Evolutionary conservation across 2,113 vertebrate species (phyloP), one percentile per base, ranked within the genome.

Genomic region (Oncorhynchus tshawytscha): DNA sequence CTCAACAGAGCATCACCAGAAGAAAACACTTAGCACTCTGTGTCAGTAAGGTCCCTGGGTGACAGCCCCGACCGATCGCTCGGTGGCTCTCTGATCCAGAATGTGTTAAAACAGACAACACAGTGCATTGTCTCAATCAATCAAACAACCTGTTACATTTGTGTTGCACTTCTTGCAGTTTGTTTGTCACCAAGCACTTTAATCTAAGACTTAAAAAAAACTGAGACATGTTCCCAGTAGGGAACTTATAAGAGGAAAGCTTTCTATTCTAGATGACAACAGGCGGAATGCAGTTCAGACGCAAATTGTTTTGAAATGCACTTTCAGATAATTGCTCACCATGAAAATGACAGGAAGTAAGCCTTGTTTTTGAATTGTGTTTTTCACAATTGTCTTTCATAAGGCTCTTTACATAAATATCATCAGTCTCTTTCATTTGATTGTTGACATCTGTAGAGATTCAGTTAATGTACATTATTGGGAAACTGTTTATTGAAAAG

Each of bases 311-410:
- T 65, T 60, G 22, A 65, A 73, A 73, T 73, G 72, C 59, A 64
- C 18, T 73, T 73, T 59, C 34, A 66, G 31, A 49, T 73, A 65
- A 73, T 73, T 24, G 57, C 24, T 27, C 29, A 31, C 49, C 34
- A 74, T 49, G 34, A 74, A 6, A 67, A 66, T 68, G 15, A 16
- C 39, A 45, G 39, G 39, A 45, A 45, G 39, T 45, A 45, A 45
- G 9, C 39, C 31, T 60, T 39, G 22, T 74, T 74, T 79, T 79
- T 79, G 70, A 74, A 13, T 60, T 54, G 22, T 74, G 69, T 79
- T 70, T 67, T 67, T 67, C 66, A 54, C 51, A 67, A 60, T 59
- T 73, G 67, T 73, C 62, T 72, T 62, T 57, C 31, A 49, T 78
- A 70, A 62, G 59, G n/a, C 71, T 62, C 59, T 62, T 60, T 73